Conservation (phyloP, 2,888 invertebrate species). For the Pelosia muscerda region DNA sequence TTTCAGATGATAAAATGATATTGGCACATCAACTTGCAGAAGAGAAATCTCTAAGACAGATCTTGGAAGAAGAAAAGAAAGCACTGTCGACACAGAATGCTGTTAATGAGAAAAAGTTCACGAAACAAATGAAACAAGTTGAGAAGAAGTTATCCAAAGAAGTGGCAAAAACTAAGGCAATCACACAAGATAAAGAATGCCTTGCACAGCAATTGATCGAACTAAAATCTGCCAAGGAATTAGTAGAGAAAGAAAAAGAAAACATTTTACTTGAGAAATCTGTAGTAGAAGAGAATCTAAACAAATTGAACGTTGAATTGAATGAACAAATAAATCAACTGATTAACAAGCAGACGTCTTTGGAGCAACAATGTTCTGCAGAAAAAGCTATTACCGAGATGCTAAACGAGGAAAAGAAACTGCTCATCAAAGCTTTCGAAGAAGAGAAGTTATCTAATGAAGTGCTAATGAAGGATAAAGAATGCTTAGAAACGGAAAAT, state of each 20-base stretch:
- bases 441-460: constrained; percentile 33
- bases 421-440: constrained; percentile 32
- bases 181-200: constrained; percentile 56
- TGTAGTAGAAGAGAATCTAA: constrained; percentile 40
- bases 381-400: constrained; percentile 23
- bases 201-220: constrained; percentile 61
- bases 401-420: constrained; percentile 40
- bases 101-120: constrained; percentile 28
- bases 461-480: constrained; percentile 34
- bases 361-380: constrained; percentile 29
- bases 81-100: constrained; percentile 37
- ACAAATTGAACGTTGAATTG: constrained; percentile 30
- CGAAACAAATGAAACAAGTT: constrained; percentile 9
- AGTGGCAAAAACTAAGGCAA: constrained; percentile 32
- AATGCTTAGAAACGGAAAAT: constrained; percentile 35
- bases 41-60: constrained; percentile 51
- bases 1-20: constrained; percentile 49
- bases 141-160: constrained; percentile 42
- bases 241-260: constrained; percentile 58
- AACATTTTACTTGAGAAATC: constrained; percentile 46
- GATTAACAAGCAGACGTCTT: constrained; percentile 31
- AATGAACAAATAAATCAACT: constrained; percentile 24
- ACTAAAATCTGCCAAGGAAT: constrained; percentile 57
- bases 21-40: constrained; percentile 40
- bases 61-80: constrained; percentile 50